These are phyloP conservation scores for Condylostylus longicornis DNA, from an alignment of 1,140 invertebrate species.

Conservation along the genomic window DNA sequence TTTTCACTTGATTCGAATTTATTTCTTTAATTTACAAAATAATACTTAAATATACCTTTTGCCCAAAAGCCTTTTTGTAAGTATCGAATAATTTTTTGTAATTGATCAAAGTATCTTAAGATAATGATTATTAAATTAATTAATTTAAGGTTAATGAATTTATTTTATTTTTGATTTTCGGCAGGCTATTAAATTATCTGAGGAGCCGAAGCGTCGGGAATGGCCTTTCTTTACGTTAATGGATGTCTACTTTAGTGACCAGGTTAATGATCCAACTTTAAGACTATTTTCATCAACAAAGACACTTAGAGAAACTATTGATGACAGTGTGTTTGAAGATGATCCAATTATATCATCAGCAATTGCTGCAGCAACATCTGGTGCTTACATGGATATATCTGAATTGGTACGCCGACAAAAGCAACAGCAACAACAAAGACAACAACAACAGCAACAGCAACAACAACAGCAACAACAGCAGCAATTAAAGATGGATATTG, in stretches of 20 bases:
- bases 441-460: conserved; percentile 16
- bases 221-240: conserved; percentile 32
- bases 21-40: background rate
- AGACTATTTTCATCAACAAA: conserved; percentile 31
- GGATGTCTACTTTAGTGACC: conserved; percentile 32
- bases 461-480: conserved; percentile 14
- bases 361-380: conserved; percentile 28
- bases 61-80: too few relatives aligned
- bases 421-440: too few relatives aligned
- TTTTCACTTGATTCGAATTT: background rate
- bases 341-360: conserved; percentile 31
- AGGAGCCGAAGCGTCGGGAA: conserved; percentile 31
- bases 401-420: conserved; percentile 26
- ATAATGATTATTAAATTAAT: too few relatives aligned
- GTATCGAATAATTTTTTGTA: too few relatives aligned
- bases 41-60: too few relatives aligned
- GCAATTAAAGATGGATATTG: too few relatives aligned
- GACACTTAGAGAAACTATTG: conserved; percentile 28
- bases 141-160: background rate
- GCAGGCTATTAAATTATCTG: conserved; percentile 30
- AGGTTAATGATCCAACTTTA: conserved; percentile 31
- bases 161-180: background rate
- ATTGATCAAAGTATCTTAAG: too few relatives aligned
- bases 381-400: conserved; percentile 30
- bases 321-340: conserved; percentile 31